phyloP scores from a whole-genome alignment of 2,888 invertebrate genomes.

The Zelleria hepariella region DNA sequence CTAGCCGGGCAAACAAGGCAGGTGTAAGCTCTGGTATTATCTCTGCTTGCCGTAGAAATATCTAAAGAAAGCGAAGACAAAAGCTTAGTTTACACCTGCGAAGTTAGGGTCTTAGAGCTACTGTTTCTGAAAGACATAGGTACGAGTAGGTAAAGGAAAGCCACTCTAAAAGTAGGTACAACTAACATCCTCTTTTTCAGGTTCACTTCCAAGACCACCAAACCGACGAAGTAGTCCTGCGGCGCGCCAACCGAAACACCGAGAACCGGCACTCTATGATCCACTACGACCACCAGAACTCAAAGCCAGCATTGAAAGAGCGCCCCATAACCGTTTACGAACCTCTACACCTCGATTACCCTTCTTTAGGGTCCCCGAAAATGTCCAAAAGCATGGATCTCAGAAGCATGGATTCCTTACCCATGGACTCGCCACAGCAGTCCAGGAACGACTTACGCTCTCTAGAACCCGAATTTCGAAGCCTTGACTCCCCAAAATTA shows the following conservation, averaged over 20 bases:
- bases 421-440: slow-evolving; percentile 58
- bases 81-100: no score
- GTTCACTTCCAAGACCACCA: slow-evolving; percentile 60
- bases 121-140: background rate
- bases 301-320: slow-evolving; percentile 55
- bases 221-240: slow-evolving; percentile 47
- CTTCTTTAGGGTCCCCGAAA: slow-evolving; percentile 55
- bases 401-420: slow-evolving; percentile 55
- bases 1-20: no score
- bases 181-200: slow-evolving; percentile 25
- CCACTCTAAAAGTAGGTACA: no score
- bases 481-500: slow-evolving; percentile 57
- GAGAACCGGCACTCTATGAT: slow-evolving; percentile 69
- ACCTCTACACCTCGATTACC: slow-evolving; percentile 56
- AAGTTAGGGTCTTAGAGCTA: background rate
- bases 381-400: slow-evolving; percentile 53
- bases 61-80: no score
- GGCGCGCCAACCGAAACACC: slow-evolving; percentile 48
- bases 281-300: slow-evolving; percentile 57
- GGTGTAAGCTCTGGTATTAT: no score
- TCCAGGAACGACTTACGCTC: slow-evolving; percentile 49
- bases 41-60: no score
- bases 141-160: no score
- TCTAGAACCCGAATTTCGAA: slow-evolving; percentile 52
- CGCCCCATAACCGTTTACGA: slow-evolving; percentile 61